Conservation (phyloP, 1,140 invertebrate species). For the Drosophila prosaltans region DNA sequence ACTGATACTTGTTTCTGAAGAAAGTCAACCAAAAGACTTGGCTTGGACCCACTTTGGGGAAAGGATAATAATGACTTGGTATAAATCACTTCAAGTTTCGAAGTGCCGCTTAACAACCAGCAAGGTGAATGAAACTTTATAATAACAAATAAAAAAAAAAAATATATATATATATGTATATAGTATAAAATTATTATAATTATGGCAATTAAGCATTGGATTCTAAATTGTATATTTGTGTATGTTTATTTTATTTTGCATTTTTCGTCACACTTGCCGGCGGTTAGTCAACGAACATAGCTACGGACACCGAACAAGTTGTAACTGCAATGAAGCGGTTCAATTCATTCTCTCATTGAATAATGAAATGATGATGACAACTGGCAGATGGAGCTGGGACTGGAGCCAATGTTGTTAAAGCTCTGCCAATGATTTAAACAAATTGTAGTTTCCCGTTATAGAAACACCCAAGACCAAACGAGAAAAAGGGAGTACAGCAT, state of each 20-base stretch:
- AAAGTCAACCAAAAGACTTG: not conserved
- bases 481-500: not conserved
- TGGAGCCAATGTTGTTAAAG: not conserved
- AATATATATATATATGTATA: not conserved
- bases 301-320: conserved; percentile 55
- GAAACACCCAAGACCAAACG: not conserved
- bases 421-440: conserved; percentile 39
- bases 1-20: not conserved
- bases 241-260: conserved; percentile 12
- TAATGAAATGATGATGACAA: conserved; percentile 19
- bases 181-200: conserved; percentile 56
- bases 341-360: conserved; percentile 36
- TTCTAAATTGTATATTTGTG: conserved; percentile 41
- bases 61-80: not conserved
- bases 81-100: not conserved
- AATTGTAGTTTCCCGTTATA: not conserved
- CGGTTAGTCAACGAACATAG: conserved; percentile 24
- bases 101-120: not conserved
- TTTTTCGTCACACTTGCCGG: conserved; percentile 49
- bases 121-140: conserved; percentile 12
- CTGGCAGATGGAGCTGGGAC: conserved; percentile 10
- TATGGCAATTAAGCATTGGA: conserved; percentile 55
- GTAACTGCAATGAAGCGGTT: conserved; percentile 64
- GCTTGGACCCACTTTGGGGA: not conserved
- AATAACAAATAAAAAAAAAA: not conserved